Evolutionary conservation across 2,113 vertebrate species (phyloP), one percentile per base, ranked within the genome.

Genomic region (Micronisus gabar): DNA sequence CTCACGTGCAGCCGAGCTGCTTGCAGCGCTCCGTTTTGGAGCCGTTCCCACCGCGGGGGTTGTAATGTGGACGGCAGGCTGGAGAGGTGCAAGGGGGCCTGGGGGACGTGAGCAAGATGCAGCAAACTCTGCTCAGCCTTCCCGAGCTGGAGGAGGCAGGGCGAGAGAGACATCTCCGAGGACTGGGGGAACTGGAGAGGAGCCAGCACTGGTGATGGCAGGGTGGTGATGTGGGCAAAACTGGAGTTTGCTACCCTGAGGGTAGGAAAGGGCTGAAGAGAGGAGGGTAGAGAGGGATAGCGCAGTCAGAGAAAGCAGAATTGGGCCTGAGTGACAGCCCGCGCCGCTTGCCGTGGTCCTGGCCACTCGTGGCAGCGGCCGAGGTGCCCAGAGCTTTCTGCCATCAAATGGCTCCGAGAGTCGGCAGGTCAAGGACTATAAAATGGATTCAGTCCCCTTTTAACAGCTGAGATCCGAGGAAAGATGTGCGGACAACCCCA

Each of bases 291-390:
- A 59, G 71, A 55, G 15, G n/a, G 26, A 47, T 9, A 59, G 26
- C 2, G 5, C 16, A 20, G 47, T 66, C 43, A 41, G 1, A 38
- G 62, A 86, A 61, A 63, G 47, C 52, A 61, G 52, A 94, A 41
- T 25, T 71, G 43, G 50, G 27, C 6, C n/a, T 2, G 4, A 78
- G 27, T 43, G 81, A 61, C 68, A 43, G 30, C 1, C 41, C 21
- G 29, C 4, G 6, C 68, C 72, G 17, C n/a, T 78, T 58, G 21
- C 38, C n/a, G 59, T 63, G 32, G 15, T 78, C 55, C 63, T 25
- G 30, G 38, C 17, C 36, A 4, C 47, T 58, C 3, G 2, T 6
- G 27, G 27, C 1, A 1, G 7, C 50, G n/a, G 41, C 62, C 21
- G 78, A 91, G 55, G 25, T 74, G 40, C 61, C 70, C 81, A 34